Evolutionary conservation across 1,140 invertebrate species (phyloP), one percentile per base, ranked within the genome.

Genomic region (Drosophila grimshawi): DNA sequence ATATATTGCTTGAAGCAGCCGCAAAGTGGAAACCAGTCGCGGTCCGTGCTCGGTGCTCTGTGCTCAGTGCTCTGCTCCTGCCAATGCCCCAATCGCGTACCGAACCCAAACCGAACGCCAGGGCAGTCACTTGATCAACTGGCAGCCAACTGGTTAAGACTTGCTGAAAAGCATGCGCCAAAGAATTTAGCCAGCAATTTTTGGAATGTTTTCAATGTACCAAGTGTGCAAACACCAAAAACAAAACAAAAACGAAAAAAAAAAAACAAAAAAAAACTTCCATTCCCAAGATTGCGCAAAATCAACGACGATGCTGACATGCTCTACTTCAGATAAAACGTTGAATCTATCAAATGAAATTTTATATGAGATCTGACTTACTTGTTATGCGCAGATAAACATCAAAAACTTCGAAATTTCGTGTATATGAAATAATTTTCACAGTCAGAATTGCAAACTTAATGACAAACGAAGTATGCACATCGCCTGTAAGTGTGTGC

Each of bases 131-230:
- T 83, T 83, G 82, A 78, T 77, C 78, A 85, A 86, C 81, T 86
- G 73, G 79, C 76, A 66, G 55, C 67, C 78, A 80, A 75, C 55
- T 76, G 76, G 74, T 80, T 77, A 65, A 61, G 73, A 68, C 64
- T 72, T 68, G 73, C 67, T 72, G 53, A 66, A 75, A 86, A 88
- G 83, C 85, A 88, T 88, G 83, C 83, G 83, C 83, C 85, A 88
- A 89, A 76, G 80, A 88, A 88, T 88, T 88, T 83, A 76, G 46
- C 73, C 83, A 88, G 46, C 83, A 63, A 88, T 88, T 88, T 88
- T 89, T 63, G 83, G 83, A 88, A 88, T 86, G 83, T 86, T 85
- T 82, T 66, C 82, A 79, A 76, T 86, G 83, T 69, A 72, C 79
- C 76, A 78, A 86, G 82, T 86, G 82, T 76, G 69, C 81, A 80